phyloP scores from a whole-genome alignment of 2,113 vertebrate genomes.

The Melanocharis versteri region DNA sequence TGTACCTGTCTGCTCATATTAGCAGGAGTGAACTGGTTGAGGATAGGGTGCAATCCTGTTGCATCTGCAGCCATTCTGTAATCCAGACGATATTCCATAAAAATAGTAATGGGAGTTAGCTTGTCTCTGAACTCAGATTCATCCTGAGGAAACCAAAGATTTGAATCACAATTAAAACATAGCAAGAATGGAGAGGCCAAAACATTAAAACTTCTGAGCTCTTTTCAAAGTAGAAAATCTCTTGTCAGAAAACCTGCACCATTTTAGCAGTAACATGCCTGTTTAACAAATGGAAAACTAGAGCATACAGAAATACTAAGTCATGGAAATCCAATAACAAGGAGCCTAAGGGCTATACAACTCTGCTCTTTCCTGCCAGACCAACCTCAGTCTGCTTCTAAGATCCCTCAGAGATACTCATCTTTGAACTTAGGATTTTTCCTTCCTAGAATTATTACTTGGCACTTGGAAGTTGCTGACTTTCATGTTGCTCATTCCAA shows the following conservation, averaged over 20 bases:
- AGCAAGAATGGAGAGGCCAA: neutral
- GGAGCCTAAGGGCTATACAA: neutral
- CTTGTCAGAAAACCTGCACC: neutral
- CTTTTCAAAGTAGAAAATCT: neutral
- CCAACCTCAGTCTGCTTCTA: neutral
- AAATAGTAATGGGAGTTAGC: constrained; percentile 92
- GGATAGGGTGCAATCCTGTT: constrained; percentile 85
- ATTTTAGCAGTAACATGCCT: neutral
- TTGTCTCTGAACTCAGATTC: constrained; percentile 95
- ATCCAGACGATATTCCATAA: constrained; percentile 91
- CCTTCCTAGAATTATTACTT: neutral
- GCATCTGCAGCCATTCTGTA: constrained; percentile 79
- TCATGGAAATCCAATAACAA: neutral
- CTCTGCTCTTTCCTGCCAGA: neutral
- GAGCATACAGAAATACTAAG: neutral
- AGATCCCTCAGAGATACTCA: neutral
- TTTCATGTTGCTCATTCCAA: neutral
- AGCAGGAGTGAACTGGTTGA: constrained; percentile 85
- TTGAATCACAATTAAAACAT: neutral
- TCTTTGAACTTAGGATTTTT: neutral
- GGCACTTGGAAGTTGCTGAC: neutral
- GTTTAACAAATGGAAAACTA: neutral
- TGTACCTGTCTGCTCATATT: constrained; percentile 91
- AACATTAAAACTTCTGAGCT: neutral
- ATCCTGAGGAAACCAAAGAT: constrained; percentile 74